These are phyloP conservation scores for Antedon mediterranea DNA, from an alignment of 53 echinoderm and acorn worm genomes.

Conservation along the genomic window DNA sequence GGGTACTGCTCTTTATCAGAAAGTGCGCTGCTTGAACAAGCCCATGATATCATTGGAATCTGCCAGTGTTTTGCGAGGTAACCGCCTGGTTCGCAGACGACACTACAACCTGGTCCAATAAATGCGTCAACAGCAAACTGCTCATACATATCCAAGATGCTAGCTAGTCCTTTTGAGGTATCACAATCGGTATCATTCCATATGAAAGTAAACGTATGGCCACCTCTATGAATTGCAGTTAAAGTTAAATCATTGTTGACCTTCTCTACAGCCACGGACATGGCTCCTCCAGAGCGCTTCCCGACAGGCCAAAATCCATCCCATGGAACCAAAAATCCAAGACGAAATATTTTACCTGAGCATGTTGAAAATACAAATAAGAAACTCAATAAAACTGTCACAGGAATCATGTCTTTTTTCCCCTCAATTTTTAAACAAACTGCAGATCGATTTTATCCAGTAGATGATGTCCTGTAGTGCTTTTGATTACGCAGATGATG, in stretches of 20 bases:
- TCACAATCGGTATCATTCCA: constrained; percentile 3
- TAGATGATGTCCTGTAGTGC: no score
- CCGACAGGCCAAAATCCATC: constrained; percentile 11
- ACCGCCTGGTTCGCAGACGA: constrained; percentile 2
- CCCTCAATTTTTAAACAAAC: background rate
- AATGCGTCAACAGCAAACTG: background rate
- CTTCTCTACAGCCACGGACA: background rate
- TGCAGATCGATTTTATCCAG: no score
- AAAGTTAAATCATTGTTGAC: background rate
- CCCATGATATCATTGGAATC: constrained; percentile 6
- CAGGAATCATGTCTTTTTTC: background rate
- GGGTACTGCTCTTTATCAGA: constrained; percentile 1
- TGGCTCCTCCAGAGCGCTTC: constrained; percentile 1
- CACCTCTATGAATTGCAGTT: background rate
- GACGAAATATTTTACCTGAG: background rate
- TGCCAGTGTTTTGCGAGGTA: background rate
- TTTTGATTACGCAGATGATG: no score
- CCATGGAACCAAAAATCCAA: constrained; percentile 5
- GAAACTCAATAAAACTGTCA: background rate
- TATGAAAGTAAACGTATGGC: background rate
- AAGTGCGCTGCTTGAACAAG: constrained; percentile 2
- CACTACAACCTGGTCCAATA: constrained; percentile 6
- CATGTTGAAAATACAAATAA: background rate
- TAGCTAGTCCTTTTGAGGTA: background rate
- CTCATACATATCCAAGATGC: background rate